Conservation (phyloP, 2,888 invertebrate genomes). For the Drosophila neutralis region DNA sequence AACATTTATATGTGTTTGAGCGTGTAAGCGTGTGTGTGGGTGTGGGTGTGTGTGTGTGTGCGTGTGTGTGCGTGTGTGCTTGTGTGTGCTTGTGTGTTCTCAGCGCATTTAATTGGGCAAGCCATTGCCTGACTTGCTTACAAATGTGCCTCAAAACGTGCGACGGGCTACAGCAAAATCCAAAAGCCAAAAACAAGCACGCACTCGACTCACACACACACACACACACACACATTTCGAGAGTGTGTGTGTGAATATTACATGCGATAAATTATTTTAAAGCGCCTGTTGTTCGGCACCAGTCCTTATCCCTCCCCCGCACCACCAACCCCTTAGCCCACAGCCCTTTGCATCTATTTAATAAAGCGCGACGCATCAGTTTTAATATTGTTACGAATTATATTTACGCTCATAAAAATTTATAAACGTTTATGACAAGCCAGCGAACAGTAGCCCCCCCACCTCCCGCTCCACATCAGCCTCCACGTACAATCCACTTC, state of each 20-base stretch:
- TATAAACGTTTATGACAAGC: constrained; percentile 76
- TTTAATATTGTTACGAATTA: constrained; percentile 74
- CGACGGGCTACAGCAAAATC: constrained; percentile 22
- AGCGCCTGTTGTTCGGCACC: constrained; percentile 34
- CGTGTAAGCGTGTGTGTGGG: background rate
- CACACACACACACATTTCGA: background rate
- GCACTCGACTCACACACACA: constrained; percentile 39
- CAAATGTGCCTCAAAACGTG: constrained; percentile 61
- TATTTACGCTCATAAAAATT: constrained; percentile 70
- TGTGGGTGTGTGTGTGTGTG: background rate
- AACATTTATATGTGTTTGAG: constrained; percentile 49
- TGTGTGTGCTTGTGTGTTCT: constrained; percentile 48
- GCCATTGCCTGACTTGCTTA: constrained; percentile 77
- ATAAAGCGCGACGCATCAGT: constrained; percentile 71
- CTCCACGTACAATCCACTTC: background rate
- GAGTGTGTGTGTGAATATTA: constrained; percentile 57
- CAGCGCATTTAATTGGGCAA: constrained; percentile 78
- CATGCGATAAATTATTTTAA: constrained; percentile 78
- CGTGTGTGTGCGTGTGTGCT: constrained; percentile 20
- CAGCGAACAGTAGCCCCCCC: background rate
- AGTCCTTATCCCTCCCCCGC: background rate
- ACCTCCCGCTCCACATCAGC: background rate
- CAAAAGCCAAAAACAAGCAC: constrained; percentile 36
- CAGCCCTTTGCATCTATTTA: constrained; percentile 54
- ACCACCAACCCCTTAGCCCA: background rate